Evolutionary conservation across 2,888 invertebrate genomes (phyloP).

Genomic region (Drosophila nr. perissopoda): DNA sequence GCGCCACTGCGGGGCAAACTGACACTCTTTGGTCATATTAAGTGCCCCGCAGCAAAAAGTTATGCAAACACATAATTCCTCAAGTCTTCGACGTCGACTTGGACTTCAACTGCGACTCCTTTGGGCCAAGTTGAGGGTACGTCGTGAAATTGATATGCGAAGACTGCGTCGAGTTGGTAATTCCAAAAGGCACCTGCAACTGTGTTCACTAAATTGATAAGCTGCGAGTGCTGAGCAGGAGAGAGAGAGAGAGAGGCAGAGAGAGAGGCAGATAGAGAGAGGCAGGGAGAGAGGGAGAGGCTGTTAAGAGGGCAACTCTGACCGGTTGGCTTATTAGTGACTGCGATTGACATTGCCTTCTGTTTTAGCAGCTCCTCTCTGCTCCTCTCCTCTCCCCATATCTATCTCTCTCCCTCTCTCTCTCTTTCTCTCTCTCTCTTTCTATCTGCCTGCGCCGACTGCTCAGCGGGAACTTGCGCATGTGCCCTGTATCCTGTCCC

Average conservation of each 20-base stretch:
- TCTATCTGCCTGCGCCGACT: conserved; percentile 2
- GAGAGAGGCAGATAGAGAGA: not conserved
- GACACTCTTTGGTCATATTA: conserved; percentile 51
- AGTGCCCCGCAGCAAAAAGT: conserved; percentile 57
- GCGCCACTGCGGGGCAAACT: not conserved
- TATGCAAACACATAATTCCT: conserved; percentile 74
- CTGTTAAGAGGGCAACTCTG: conserved; percentile 24
- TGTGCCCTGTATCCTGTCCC: conserved; percentile 18
- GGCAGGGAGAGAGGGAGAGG: not conserved
- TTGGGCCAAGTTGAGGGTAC: conserved; percentile 20
- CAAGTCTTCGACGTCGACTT: conserved; percentile 32
- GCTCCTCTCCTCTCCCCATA: not conserved
- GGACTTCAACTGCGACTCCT: conserved; percentile 8
- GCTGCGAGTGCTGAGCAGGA: conserved; percentile 49
- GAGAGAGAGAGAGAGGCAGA: not conserved
- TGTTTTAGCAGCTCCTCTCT: conserved; percentile 33
- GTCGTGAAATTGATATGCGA: conserved; percentile 62
- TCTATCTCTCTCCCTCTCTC: not conserved
- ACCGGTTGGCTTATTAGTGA: conserved; percentile 74
- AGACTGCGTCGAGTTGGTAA: conserved; percentile 42
- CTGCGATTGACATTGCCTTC: conserved; percentile 68
- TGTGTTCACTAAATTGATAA: conserved; percentile 73
- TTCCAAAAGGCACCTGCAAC: conserved; percentile 68
- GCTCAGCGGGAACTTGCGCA: conserved; percentile 49
- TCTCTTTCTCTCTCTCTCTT: not conserved